Percentiles rank a stretch among this genome's conserved stretches.
Evolutionary conservation across 2,113 vertebrate species (phyloP).

Genomic region (Corythoichthys haematopterus): DNA sequence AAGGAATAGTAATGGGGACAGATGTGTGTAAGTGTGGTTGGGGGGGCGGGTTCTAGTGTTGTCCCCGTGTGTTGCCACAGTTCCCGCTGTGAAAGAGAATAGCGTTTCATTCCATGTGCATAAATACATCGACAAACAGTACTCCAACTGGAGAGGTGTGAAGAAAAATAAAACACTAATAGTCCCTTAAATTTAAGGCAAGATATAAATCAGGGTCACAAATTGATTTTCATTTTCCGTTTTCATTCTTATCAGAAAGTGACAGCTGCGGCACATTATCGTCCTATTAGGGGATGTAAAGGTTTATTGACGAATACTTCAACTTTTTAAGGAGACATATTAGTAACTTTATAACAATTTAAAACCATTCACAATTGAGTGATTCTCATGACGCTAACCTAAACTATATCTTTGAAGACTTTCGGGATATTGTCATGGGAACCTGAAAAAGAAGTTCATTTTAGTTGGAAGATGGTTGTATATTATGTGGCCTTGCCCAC

Average conservation of each 20-base stretch:
- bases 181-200: conserved; percentile 20
- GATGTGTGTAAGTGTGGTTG: not conserved
- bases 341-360: conserved; percentile 34
- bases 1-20: conserved; percentile 31
- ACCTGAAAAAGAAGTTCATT: too few relatives aligned
- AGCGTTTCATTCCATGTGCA: conserved; percentile 56
- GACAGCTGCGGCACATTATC: conserved; percentile 23
- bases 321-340: conserved; percentile 14
- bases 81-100: conserved; percentile 59
- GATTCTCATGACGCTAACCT: too few relatives aligned
- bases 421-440: too few relatives aligned
- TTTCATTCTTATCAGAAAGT: conserved; percentile 26
- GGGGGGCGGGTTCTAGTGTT: conserved; percentile 38
- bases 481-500: too few relatives aligned
- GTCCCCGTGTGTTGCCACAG: conserved; percentile 29
- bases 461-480: too few relatives aligned
- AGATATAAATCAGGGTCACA: conserved; percentile 17
- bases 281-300: conserved; percentile 28
- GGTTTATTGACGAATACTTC: conserved; percentile 43
- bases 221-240: conserved; percentile 21
- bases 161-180: conserved; percentile 14
- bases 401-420: too few relatives aligned
- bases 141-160: conserved; percentile 28
- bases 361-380: conserved; percentile 28
- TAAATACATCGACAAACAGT: conserved; percentile 56